phyloP scores from a whole-genome alignment of 2,797 vertebrate species.

The Natrix natrix region DNA sequence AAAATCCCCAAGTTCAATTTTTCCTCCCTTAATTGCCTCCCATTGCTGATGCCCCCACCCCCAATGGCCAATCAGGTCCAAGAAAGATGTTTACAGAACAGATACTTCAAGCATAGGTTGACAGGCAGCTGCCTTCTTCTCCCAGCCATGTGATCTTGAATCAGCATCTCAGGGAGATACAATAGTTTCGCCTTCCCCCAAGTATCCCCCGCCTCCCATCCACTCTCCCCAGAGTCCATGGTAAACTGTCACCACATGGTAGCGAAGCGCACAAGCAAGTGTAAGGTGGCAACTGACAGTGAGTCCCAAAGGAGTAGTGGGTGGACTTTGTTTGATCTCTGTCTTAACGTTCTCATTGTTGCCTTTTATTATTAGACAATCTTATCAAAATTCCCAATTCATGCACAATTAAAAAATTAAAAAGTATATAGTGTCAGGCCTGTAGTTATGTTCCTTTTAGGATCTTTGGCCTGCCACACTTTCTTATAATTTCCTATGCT shows the following conservation, averaged over 20 bases:
- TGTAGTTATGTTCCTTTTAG: too few species aligned
- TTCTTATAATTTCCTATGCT: too few species aligned
- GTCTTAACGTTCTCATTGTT: background rate
- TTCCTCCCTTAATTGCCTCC: background rate
- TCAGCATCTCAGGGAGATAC: background rate
- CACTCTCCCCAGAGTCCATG: background rate
- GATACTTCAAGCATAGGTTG: background rate
- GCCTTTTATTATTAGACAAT: background rate
- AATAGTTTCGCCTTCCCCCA: background rate
- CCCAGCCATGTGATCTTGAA: background rate
- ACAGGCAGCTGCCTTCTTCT: background rate
- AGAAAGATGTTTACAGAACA: background rate
- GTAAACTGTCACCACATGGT: background rate
- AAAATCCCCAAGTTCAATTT: background rate
- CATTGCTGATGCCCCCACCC: fast-evolving
- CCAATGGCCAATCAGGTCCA: background rate
- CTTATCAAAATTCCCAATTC: background rate
- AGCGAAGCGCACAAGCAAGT: background rate
- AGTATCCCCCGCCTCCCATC: background rate
- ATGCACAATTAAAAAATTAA: background rate
- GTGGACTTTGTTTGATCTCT: background rate
- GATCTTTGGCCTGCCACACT: too few species aligned
- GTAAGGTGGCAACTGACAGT: background rate
- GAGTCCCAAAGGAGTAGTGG: background rate
- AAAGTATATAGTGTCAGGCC: background rate